Evolutionary conservation across 1,140 invertebrate genomes (phyloP).

Genomic region (Drosophila albomicans): DNA sequence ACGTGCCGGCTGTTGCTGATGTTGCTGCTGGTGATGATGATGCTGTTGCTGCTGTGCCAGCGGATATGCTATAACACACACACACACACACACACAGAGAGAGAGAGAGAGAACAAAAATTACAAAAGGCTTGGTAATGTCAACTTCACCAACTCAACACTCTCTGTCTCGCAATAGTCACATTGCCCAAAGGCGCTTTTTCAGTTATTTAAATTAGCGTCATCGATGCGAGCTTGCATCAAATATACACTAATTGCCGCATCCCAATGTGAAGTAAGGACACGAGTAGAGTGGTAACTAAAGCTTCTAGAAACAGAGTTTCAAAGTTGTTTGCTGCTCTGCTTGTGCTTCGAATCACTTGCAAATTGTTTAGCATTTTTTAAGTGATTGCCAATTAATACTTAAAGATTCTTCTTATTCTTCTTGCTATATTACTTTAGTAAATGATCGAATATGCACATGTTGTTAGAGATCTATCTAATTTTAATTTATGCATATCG

Average conservation of each 20-base stretch:
- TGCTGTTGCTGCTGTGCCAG: constrained; percentile 53
- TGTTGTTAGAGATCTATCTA: no score
- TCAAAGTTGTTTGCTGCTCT: neutral
- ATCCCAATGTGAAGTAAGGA: neutral
- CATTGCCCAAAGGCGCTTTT: constrained; percentile 22
- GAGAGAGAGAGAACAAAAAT: neutral
- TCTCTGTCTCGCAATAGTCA: neutral
- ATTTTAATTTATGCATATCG: no score
- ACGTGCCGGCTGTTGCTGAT: constrained; percentile 37
- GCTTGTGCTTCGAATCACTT: no score
- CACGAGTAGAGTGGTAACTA: neutral
- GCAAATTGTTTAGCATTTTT: no score
- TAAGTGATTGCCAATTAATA: no score
- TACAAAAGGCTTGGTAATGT: constrained; percentile 12
- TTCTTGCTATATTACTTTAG: no score
- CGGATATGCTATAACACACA: constrained; percentile 60
- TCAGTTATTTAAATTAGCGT: constrained; percentile 19
- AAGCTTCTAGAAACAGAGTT: no score
- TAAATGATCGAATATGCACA: no score
- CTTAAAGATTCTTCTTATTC: no score
- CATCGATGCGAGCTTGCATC: constrained; percentile 3
- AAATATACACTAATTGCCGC: constrained; percentile 39
- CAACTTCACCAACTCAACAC: constrained; percentile 14
- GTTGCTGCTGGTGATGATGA: constrained; percentile 50
- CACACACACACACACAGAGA: no score